Evolutionary conservation across 2,888 invertebrate genomes (phyloP), one percentile per base, ranked within the genome.

Genomic region (Eumerus sabulonum): DNA sequence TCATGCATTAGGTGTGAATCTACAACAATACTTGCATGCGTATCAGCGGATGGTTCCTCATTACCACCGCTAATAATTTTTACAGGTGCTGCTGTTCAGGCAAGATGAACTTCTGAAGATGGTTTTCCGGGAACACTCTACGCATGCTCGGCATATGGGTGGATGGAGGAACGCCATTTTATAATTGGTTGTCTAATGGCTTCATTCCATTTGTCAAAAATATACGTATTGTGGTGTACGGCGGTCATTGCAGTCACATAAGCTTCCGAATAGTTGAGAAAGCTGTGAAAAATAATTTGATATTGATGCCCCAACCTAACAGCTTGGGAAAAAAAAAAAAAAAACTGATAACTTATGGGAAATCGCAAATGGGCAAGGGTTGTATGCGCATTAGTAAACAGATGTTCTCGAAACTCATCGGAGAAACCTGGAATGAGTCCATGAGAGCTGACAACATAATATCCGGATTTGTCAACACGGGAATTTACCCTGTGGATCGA

Each of bases 251-350:
- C 44, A 63, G 44, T 11, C n/a, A n/a, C n/a, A n/a, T n/a, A n/a
- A n/a, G n/a, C n/a, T 27, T 63, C 9, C 51, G 17, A 18, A 45
- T 64, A 3, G 17, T 54, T 14, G 54, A 64, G 17, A 53, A n/a
- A 38, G 66, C 66, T 56, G 4, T 56, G 45, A 9, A 66, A 38
- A 66, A 47, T 18, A 56, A 66, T 9, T 13, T 66, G 11, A 9
- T 48, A 13, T 36, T 66, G 12, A 38, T 66, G 54, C 56, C 48
- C 11, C 1, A 40, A 66, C 13, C 48, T 50, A 17, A 62, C 50
- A 9, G 62, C 45, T 54, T 64, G 42, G 64, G 54, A 53, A 13
- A 53, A 54, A 45, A 54, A n/a, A n/a, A n/a, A n/a, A n/a, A n/a
- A n/a, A n/a, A n/a, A 35, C 17, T 64, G 35, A 44, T 64, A 11